Evolutionary conservation across 2,797 vertebrate species (phyloP).

Genomic region (Spea hammondii): DNA sequence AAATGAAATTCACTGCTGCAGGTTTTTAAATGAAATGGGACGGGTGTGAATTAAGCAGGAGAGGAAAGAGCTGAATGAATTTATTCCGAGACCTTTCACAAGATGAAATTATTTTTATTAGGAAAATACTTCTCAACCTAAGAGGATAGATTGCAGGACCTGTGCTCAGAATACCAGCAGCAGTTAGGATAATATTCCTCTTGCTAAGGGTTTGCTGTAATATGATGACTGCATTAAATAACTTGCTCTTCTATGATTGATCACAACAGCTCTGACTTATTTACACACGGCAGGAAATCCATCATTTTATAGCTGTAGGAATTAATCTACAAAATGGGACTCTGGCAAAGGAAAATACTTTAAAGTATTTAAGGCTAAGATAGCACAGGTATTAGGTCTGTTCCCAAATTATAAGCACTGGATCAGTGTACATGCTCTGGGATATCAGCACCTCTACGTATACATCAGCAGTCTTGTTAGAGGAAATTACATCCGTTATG

Average conservation of each 20-base stretch:
- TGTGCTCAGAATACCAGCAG: not conserved
- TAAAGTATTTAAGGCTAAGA: no score
- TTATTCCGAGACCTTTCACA: not conserved
- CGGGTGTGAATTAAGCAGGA: not conserved
- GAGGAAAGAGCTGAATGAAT: not conserved
- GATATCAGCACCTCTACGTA: no score
- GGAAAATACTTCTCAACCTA: not conserved
- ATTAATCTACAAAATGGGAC: slow-evolving; percentile 12
- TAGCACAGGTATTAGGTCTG: no score
- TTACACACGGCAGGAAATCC: slow-evolving; percentile 24
- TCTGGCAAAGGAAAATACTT: not conserved
- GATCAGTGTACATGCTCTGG: no score
- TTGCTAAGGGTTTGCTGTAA: slow-evolving; percentile 20
- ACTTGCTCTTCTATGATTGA: slow-evolving; percentile 17
- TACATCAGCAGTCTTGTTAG: no score
- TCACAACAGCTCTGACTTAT: slow-evolving; percentile 10
- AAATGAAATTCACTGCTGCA: not conserved
- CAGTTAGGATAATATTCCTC: slow-evolving; percentile 4
- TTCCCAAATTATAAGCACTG: no score
- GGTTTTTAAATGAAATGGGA: slow-evolving; percentile 6
- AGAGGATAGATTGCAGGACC: not conserved
- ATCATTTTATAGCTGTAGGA: slow-evolving; percentile 7
- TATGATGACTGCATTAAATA: slow-evolving; percentile 23
- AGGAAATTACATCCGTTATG: no score
- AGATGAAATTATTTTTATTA: slow-evolving; percentile 2